Percentiles rank a stretch among this genome's conserved stretches.
Evolutionary conservation across 2,797 vertebrate species (phyloP).

Genomic region (Scolopax rusticola): DNA sequence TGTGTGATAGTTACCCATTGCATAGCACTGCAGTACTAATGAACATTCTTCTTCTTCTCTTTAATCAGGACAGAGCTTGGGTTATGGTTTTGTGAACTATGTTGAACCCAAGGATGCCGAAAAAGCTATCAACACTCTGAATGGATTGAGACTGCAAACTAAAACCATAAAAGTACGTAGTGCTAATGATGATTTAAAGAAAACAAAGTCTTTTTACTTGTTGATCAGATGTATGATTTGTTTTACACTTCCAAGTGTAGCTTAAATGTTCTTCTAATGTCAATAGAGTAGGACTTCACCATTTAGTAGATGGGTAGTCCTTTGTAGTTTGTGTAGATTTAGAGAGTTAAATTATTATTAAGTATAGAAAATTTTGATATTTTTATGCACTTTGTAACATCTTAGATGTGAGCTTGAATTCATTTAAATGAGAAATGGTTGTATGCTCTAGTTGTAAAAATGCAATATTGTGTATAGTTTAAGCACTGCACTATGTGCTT

Average conservation of each 20-base stretch:
- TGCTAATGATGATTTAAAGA: neutral
- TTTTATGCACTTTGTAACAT: neutral
- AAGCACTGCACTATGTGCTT: neutral
- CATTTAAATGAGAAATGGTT: neutral
- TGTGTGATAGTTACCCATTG: neutral
- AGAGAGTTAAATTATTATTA: neutral
- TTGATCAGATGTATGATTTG: neutral
- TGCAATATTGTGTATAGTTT: neutral
- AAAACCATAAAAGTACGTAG: constrained; percentile 98
- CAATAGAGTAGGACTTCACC: neutral
- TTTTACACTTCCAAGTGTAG: neutral
- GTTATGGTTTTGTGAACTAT: constrained; percentile 99
- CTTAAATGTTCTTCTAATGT: neutral
- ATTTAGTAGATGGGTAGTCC: neutral
- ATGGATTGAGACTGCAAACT: constrained; percentile 98
- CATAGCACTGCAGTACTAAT: neutral
- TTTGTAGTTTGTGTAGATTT: neutral
- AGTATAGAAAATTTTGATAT: fast-evolving
- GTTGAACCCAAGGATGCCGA: constrained; percentile 97
- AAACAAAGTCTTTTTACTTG: neutral
- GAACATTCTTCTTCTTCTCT: neutral
- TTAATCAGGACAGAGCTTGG: constrained; percentile 93
- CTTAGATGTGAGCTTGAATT: neutral
- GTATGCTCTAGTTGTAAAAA: neutral
- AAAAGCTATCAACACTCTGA: constrained; percentile 98